Evolutionary conservation across 2,888 invertebrate species (phyloP), one percentile per base, ranked within the genome.

Genomic region (Laothoe populi): DNA sequence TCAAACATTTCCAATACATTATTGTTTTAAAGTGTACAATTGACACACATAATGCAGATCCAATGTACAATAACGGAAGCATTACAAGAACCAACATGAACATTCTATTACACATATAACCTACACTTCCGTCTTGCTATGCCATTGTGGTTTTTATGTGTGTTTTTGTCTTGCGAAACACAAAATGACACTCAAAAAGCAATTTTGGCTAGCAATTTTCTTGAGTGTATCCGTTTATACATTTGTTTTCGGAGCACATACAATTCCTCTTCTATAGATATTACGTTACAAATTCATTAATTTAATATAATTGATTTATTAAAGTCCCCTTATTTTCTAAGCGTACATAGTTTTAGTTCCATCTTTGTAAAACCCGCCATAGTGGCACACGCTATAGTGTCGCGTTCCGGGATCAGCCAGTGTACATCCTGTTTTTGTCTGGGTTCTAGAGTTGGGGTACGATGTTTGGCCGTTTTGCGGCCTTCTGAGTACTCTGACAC

Each of bases 161-260:
- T 53, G 31, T 53, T 53, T 53, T 19, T 16, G 19, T 35, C 31
- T 53, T 53, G 31, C 35, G 35, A 53, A 53, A 53, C 35, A 5
- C 7, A 49, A 49, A 53, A 53, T 53, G 53, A 53, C 53, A 31
- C 16, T 35, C 53, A 53, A 53, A 53, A 53, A 35, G 53, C 35
- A 35, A 53, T 53, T 53, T 53, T 11, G 26, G n/a, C 8, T 49
- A 26, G 16, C 49, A 49, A 49, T 31, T 53, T 31, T 53, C 31
- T 35, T 31, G n/a, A 8, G 2, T 26, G 10, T 19, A 35, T 16
- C 8, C 11, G 31, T 31, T 19, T 19, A 16, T 26, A 3, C 11
- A 4, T 53, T 53, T 11, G 16, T 53, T 49, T 53, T 19, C 11
- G 10, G 16, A 0, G 2, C 2, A 19, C n/a, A 26, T 26, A 26